Percentiles rank a stretch among this genome's conserved stretches.
phyloP scores from a whole-genome alignment of 2,113 vertebrate species.

The Tretioscincus oriximinensis region DNA sequence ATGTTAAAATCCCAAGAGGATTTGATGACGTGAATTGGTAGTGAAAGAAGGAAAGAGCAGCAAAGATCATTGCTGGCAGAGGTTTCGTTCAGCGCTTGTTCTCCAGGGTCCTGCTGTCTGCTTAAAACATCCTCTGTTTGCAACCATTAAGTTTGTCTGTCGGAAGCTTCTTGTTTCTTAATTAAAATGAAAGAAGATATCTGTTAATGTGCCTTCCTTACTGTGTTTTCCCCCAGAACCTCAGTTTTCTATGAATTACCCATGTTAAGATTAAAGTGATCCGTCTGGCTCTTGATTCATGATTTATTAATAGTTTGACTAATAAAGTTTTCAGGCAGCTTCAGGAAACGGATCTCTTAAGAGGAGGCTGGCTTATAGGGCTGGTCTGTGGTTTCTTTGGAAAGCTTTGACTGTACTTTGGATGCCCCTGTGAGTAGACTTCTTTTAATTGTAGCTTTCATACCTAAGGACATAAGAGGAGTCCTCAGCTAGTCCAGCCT shows the following conservation, averaged over 20 bases:
- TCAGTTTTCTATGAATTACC: not conserved
- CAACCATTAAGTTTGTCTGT: not conserved
- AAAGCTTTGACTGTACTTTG: not conserved
- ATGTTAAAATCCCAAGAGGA: not conserved
- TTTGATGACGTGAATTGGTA: not conserved
- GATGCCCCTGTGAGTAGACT: not conserved
- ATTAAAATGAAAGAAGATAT: not conserved
- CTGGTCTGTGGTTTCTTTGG: not conserved
- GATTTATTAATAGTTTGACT: slow-evolving; percentile 23
- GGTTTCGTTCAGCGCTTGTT: not conserved
- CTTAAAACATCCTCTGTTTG: not conserved
- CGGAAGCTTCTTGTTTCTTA: not conserved
- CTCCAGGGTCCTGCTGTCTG: not conserved
- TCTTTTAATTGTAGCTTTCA: too few species aligned
- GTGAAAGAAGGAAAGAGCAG: not conserved
- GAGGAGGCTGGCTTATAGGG: not conserved
- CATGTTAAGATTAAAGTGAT: not conserved
- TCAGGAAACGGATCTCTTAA: not conserved
- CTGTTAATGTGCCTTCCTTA: not conserved
- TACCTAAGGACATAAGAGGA: too few species aligned
- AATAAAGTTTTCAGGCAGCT: slow-evolving; percentile 6
- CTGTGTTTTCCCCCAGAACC: not conserved
- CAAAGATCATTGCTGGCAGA: too few species aligned
- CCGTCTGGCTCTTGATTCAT: slow-evolving; percentile 14
- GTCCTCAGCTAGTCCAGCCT: too few species aligned